These are phyloP conservation scores for Zapornia atra DNA, from an alignment of 2,113 vertebrate species.

Conservation along the genomic window DNA sequence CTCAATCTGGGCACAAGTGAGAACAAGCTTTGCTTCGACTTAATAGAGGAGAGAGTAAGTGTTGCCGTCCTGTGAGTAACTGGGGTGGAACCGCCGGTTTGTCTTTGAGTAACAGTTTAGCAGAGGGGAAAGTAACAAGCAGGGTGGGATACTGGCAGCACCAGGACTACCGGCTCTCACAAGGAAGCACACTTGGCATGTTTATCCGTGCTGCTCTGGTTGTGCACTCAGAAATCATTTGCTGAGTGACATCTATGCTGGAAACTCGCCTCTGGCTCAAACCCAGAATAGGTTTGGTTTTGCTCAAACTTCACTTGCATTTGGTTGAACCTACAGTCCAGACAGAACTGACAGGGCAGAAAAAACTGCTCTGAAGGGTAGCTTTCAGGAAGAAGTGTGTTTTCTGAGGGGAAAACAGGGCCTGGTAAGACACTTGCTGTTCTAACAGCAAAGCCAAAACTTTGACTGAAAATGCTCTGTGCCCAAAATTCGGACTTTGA, in stretches of 20 bases:
- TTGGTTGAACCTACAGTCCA: fast-evolving
- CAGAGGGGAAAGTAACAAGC: fast-evolving
- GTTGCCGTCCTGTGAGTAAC: not conserved
- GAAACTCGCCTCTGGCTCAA: not conserved
- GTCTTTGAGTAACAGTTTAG: not conserved
- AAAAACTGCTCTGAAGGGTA: not conserved
- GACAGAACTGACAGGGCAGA: no score
- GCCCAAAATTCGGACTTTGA: not conserved
- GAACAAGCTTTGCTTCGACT: conserved; percentile 49
- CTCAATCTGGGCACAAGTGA: conserved; percentile 38
- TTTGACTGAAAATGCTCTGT: not conserved
- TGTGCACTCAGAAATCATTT: not conserved
- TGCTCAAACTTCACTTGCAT: not conserved
- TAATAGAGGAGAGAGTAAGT: conserved; percentile 29
- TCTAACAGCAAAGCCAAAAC: not conserved
- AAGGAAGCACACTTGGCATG: fast-evolving
- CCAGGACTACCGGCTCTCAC: not conserved
- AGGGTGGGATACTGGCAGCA: fast-evolving
- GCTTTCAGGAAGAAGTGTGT: not conserved
- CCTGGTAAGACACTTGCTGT: not conserved
- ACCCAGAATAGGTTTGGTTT: not conserved
- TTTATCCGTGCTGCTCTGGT: fast-evolving
- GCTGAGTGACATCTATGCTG: not conserved
- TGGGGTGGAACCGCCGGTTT: not conserved
- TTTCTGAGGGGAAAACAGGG: not conserved